phyloP scores from a whole-genome alignment of 2,797 vertebrate species.

The Limnodromus scolopaceus region DNA sequence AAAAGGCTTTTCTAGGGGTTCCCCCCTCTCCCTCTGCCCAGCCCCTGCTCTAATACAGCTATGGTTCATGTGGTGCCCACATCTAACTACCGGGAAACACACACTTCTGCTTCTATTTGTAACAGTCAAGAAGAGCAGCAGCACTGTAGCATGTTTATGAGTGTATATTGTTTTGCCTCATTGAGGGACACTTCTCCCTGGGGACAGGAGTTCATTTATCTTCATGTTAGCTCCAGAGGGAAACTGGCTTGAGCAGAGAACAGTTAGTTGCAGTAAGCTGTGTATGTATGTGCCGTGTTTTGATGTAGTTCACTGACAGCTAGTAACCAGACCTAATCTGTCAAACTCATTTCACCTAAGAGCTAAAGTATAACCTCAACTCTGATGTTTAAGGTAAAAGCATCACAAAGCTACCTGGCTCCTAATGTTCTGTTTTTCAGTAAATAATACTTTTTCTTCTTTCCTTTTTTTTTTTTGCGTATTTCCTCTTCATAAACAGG shows the following conservation, averaged over 20 bases:
- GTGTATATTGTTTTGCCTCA: constrained; percentile 13
- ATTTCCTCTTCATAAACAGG: neutral
- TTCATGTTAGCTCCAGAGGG: constrained; percentile 65
- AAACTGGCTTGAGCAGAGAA: constrained; percentile 62
- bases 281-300: constrained; percentile 24
- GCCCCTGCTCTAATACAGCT: neutral
- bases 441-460: neutral
- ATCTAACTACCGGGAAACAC: neutral
- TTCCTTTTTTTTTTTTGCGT: neutral
- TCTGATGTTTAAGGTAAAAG: constrained; percentile 56
- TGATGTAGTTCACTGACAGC: constrained; percentile 70
- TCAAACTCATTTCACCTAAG: constrained; percentile 72
- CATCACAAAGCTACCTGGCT: constrained; percentile 32
- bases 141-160: neutral
- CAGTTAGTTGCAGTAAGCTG: constrained; percentile 48
- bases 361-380: constrained; percentile 44
- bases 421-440: constrained; percentile 48
- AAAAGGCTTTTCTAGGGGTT: neutral
- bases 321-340: constrained; percentile 66
- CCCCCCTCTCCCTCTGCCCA: neutral
- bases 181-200: constrained; percentile 66
- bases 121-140: constrained; percentile 5
- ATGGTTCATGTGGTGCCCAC: neutral
- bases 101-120: constrained; percentile 29
- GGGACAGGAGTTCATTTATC: constrained; percentile 74